Conservation (phyloP, 1,140 invertebrate species). For the Palaemon carinicauda region DNA sequence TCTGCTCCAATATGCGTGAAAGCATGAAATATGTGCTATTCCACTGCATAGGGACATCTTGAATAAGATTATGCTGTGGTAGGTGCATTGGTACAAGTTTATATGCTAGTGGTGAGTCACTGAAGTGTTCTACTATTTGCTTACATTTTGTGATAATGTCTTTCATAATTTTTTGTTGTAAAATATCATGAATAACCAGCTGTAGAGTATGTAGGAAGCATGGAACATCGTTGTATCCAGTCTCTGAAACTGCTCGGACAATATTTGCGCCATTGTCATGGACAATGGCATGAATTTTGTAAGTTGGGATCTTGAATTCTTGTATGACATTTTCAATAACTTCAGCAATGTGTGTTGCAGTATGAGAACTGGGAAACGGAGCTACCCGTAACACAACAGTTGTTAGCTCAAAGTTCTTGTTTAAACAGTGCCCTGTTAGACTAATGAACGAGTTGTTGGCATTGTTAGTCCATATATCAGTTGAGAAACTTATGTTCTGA, state of each 20-base stretch:
- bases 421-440: slow-evolving; percentile 60
- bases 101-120: slow-evolving; percentile 16
- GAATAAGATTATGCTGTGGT: slow-evolving; percentile 56
- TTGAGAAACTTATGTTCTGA: slow-evolving; percentile 52
- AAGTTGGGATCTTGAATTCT: slow-evolving; percentile 40
- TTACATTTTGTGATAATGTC: slow-evolving; percentile 34
- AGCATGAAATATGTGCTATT: slow-evolving; percentile 61
- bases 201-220: slow-evolving; percentile 37
- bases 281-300: slow-evolving; percentile 25
- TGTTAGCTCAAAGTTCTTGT: slow-evolving; percentile 55
- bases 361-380: slow-evolving; percentile 46
- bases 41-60: slow-evolving; percentile 60
- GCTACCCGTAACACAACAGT: slow-evolving; percentile 49
- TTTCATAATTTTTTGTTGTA: slow-evolving; percentile 38
- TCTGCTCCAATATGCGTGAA: slow-evolving; percentile 53
- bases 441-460: slow-evolving; percentile 59
- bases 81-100: slow-evolving; percentile 55
- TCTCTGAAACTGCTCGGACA: slow-evolving; percentile 9
- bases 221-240: slow-evolving; percentile 5
- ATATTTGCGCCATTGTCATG: slow-evolving; percentile 29
- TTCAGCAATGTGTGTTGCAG: slow-evolving; percentile 46
- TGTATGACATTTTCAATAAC: slow-evolving; percentile 33
- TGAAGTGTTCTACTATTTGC: slow-evolving; percentile 22
- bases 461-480: slow-evolving; percentile 60
- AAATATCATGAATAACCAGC: slow-evolving; percentile 36